Evolutionary conservation across 2,797 vertebrate genomes (phyloP), one percentile per base, ranked within the genome.

Genomic region (Poeciliopsis gracilis): DNA sequence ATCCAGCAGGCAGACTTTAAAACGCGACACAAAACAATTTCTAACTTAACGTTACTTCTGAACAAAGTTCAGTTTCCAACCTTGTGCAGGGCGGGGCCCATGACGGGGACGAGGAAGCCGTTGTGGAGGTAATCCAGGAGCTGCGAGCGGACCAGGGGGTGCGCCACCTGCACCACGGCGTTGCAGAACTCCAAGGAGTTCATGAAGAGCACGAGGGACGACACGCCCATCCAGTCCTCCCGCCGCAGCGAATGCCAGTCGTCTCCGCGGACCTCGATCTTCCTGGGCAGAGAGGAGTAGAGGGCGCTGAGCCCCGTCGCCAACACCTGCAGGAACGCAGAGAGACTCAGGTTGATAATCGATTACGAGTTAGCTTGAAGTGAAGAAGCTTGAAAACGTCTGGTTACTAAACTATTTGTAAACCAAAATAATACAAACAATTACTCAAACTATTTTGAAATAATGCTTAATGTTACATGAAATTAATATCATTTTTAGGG

Each of bases 141-240:
- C 95, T 99, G 98, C 82, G 95, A 96, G 92, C 97, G 97, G 73
- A 99, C 98, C 76, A 97, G 91, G 0, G 97, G 97, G 82, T 99
- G 98, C 57, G 97, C 96, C 0, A 99, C 97, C 96, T 99, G 98
- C 82, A 98, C 97, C 81, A 99, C 97, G 0, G 98, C 98, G 0
- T 99, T 99, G 93, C 98, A 99, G 94, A 99, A 99, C 91, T 99
- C 98, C 1, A 99, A 92, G 0, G 98, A 98, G 93, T 97, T 99
- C 98, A 99, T 99, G 92, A 99, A 99, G 28, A 99, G 95, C 5
- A 97, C 97, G 0, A 99, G 95, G 0, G 98, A 96, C 0, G 98
- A 96, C 74, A 98, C 97, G 0, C 96, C 95, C 0, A 97, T 95
- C 98, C 98, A 99, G 94, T 99, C 98, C 91, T 99, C 98, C 0